These are phyloP conservation scores for Melitaea athalia DNA, from an alignment of 2,888 invertebrate genomes.

Conservation along the genomic window DNA sequence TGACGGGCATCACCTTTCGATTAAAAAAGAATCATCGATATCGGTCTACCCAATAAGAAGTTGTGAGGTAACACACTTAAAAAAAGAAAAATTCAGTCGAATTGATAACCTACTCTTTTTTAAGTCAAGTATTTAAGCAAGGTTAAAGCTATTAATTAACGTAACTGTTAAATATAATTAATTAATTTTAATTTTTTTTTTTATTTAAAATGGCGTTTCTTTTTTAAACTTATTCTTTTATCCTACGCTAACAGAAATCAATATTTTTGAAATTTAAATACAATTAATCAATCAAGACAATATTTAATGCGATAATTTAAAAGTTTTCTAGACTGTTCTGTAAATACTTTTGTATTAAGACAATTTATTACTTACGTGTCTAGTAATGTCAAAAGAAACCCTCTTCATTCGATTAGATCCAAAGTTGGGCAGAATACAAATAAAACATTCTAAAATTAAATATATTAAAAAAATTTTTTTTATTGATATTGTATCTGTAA, in stretches of 20 bases:
- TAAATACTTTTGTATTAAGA: too few relatives aligned
- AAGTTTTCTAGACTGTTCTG: too few relatives aligned
- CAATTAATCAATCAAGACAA: neutral
- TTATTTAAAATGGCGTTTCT: neutral
- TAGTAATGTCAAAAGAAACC: too few relatives aligned
- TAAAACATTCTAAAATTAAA: neutral
- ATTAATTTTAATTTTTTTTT: neutral
- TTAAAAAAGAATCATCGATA: too few relatives aligned
- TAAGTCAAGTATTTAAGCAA: constrained; percentile 22
- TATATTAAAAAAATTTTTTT: too few relatives aligned
- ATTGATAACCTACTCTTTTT: too few relatives aligned
- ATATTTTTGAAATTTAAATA: too few relatives aligned
- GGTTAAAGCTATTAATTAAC: constrained; percentile 31
- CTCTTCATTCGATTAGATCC: neutral
- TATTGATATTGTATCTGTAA: too few relatives aligned
- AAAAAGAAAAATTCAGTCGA: constrained; percentile 9
- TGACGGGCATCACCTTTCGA: too few relatives aligned
- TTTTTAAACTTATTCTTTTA: too few relatives aligned
- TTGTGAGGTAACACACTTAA: constrained; percentile 23
- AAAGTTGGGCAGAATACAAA: neutral
- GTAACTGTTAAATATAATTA: neutral
- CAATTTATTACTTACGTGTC: too few relatives aligned
- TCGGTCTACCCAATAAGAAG: constrained; percentile 4
- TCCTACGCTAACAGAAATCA: too few relatives aligned
- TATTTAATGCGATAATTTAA: neutral